Evolutionary conservation across 2,797 vertebrate genomes (phyloP), one percentile per base, ranked within the genome.

Genomic region (Sebastiscus albofasciatus): DNA sequence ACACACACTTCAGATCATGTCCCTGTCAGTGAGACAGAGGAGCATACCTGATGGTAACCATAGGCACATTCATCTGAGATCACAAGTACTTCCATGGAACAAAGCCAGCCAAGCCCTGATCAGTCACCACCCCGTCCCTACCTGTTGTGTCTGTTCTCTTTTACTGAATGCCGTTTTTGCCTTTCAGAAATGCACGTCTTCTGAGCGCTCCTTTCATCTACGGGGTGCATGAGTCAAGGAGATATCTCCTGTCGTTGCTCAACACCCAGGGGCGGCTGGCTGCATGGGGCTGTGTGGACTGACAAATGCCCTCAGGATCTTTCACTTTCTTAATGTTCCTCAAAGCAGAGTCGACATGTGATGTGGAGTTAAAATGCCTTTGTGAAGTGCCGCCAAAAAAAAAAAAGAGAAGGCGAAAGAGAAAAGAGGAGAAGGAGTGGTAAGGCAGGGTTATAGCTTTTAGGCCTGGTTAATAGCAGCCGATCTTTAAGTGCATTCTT

Each of bases 401-500:
- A 29, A 64, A 66, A 27, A 58, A 69, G 31, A 20, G 52, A 34
- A 70, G 27, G 49, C n/a, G 39, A 24, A 42, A 16, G 54, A 67
- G 42, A 70, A 22, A 56, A 52, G 67, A 75, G 14, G 31, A 66
- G 16, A 64, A 52, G 33, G 27, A 77, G 67, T 71, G 58, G 22
- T 39, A 56, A 61, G 79, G 34, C 73, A 36, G 62, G 70, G 58
- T 65, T 82, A 77, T 72, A 83, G 88, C 87, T 92, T 94, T 94
- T 89, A 93, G 88, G 78, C 82, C 55, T 73, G 81, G 88, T 91
- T 90, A 92, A 93, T 82, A 80, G 82, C 74, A 85, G 90, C 81
- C 81, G 26, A 85, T 90, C 89, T 93, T 91, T 95, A 95, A 93
- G 94, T 94, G 93, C 94, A 94, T 95, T 95, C 89, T 93, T 92